These are phyloP conservation scores for Mythimna loreyi DNA, from an alignment of 2,888 invertebrate species.

Conservation along the genomic window DNA sequence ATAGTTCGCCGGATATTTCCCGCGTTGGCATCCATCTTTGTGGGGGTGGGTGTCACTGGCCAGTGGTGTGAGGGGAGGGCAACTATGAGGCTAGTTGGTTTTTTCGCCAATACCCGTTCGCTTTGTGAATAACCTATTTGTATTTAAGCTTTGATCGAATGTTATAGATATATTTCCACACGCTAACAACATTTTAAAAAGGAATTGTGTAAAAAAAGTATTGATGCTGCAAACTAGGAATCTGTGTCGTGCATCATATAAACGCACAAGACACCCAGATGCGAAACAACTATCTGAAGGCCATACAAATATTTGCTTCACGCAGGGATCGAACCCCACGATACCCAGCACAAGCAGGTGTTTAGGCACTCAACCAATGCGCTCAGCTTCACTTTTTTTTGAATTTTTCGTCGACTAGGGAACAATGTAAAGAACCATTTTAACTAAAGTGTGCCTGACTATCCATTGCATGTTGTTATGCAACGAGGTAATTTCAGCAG, in stretches of 20 bases:
- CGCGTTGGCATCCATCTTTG: conserved; percentile 84
- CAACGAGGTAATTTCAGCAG: conserved; percentile 24
- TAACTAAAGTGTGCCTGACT: conserved; percentile 30
- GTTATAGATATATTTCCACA: conserved; percentile 25
- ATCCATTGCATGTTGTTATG: conserved; percentile 21
- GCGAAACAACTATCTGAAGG: no score
- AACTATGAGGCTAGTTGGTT: conserved; percentile 71
- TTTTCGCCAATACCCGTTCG: conserved; percentile 80
- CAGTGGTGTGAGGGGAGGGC: conserved; percentile 63
- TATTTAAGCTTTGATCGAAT: conserved; percentile 72
- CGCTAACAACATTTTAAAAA: conserved; percentile 28
- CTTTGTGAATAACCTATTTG: conserved; percentile 80
- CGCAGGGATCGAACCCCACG: no score
- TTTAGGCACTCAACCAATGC: no score
- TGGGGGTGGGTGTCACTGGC: conserved; percentile 73
- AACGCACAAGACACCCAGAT: no score
- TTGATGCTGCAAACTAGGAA: no score
- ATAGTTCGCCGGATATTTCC: conserved; percentile 86
- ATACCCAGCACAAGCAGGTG: no score
- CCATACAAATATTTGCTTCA: no score
- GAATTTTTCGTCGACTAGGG: conserved; percentile 37
- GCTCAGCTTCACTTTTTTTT: conserved; percentile 6
- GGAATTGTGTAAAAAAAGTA: neutral
- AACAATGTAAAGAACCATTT: conserved; percentile 23
- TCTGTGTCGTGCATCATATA: no score